Conservation (phyloP, 2,888 invertebrate species). For the Ennomos fuscantarius region DNA sequence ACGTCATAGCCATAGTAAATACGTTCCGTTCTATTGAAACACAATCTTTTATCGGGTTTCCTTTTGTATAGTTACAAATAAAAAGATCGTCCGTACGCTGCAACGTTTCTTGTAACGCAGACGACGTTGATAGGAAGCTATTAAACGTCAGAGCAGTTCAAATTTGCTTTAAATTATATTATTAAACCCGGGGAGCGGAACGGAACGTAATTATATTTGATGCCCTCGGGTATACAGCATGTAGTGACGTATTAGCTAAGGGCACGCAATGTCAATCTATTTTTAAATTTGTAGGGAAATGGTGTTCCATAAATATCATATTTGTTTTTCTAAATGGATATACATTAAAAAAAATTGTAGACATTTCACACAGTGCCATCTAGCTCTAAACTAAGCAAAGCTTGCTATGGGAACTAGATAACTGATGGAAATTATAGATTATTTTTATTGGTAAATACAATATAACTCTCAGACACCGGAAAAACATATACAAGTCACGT, state of each 20-base stretch:
- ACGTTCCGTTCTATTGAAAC: no score
- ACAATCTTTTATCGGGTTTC: no score
- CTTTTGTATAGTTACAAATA: no score
- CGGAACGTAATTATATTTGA: conserved; percentile 12
- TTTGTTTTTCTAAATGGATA: neutral
- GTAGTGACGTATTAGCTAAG: neutral
- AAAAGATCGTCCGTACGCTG: no score
- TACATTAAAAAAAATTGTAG: no score
- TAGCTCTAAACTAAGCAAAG: no score
- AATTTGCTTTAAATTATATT: conserved; percentile 11
- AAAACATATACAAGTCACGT: neutral
- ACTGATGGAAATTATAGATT: no score
- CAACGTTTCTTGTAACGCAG: conserved; percentile 1
- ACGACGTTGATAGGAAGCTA: conserved; percentile 1
- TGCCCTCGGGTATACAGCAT: conserved; percentile 4
- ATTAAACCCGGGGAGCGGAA: conserved; percentile 9
- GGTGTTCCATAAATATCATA: neutral
- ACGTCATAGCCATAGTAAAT: no score
- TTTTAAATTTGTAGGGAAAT: conserved; percentile 2
- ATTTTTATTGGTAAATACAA: no score
- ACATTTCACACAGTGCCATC: no score
- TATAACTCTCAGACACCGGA: no score
- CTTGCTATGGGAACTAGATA: no score
- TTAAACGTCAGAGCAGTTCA: conserved; percentile 4
- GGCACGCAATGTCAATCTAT: conserved; percentile 5